Conservation (phyloP, 2,888 invertebrate genomes). For the Heliconius erato region DNA sequence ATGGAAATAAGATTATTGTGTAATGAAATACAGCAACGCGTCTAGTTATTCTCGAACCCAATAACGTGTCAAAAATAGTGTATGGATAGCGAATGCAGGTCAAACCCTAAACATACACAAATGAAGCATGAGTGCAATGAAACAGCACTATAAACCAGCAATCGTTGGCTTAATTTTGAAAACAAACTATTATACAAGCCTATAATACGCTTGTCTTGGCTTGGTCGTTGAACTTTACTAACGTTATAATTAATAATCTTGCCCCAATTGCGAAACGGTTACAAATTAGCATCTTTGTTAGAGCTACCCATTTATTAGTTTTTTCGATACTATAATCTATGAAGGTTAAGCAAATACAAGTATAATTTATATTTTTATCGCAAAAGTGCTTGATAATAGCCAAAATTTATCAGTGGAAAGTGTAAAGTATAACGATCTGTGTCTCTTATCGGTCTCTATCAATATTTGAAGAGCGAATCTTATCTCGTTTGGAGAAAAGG, state of each 20-base stretch:
- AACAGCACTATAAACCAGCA: conserved; percentile 70
- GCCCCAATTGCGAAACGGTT: conserved; percentile 18
- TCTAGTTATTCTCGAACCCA: conserved; percentile 54
- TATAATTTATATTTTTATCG: conserved; percentile 61
- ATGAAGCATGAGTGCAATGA: conserved; percentile 70
- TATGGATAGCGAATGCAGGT: conserved; percentile 62
- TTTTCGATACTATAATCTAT: conserved; percentile 33
- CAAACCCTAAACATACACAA: conserved; percentile 66
- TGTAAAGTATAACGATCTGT: conserved; percentile 82
- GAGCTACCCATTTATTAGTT: conserved; percentile 16
- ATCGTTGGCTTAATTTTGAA: conserved; percentile 67
- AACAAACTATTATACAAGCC: conserved; percentile 62
- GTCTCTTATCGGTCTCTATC: conserved; percentile 70
- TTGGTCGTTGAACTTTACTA: conserved; percentile 67
- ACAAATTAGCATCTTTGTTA: conserved; percentile 28
- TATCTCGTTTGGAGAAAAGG: conserved; percentile 72
- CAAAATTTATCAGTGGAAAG: conserved; percentile 73
- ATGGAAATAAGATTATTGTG: conserved; percentile 39
- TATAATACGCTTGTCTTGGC: conserved; percentile 54
- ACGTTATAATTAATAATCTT: conserved; percentile 32
- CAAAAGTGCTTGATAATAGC: conserved; percentile 67
- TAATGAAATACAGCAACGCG: conserved; percentile 38
- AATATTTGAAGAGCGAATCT: conserved; percentile 75
- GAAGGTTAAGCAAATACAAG: conserved; percentile 51
- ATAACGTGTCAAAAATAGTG: conserved; percentile 59